Base-by-base conservation (phyloP, 37 sponge, comb jelly and placozoan genomes). In the Tethya wilhelma region DNA sequence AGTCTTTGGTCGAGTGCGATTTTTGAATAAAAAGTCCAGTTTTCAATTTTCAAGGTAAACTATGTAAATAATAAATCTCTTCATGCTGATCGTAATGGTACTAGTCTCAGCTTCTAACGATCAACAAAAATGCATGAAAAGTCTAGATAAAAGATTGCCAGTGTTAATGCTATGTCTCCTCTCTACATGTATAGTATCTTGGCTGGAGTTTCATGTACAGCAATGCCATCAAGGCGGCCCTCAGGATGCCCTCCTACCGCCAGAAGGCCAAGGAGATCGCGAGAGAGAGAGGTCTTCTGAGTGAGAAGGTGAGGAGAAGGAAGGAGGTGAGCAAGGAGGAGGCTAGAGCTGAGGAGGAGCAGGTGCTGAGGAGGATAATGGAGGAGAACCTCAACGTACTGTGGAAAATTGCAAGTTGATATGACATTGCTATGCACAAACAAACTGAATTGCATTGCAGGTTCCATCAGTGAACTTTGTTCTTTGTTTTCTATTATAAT, bases 131-230 rank as follows among this genome's bases (percentile, higher is more conserved):
- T n/a, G n/a, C n/a, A n/a, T n/a, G n/a, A n/a, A n/a, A 26, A 23
- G 7, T 62, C n/a, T 7, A 62, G 23, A 62, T 23, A 62, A 7
- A 8, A 60, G n/a, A 26, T 60, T n/a, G 14, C 12, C n/a, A n/a
- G 63, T 23, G 6, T 8, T 12, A 26, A 60, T 60, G 63, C 12
- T 60, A 19, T 60, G n/a, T 19, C 63, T 26, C 28, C 28, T 19
- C 12, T 26, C 28, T 60, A 60, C n/a, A 26, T 60, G 38, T 66
- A 33, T 75, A 89, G 90, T 89, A 79, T 42, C 30, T 89, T 29
- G 76, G 80, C 32, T 89, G 90, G 90, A 57, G 68, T 62, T 63
- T 78, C 39, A 79, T 82, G 0, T 90, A 85, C 60, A 67, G 80
- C 58, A 22, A 77, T 25, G 86, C 91, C 8, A 39, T 90, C 38